Evolutionary conservation across 2,113 vertebrate genomes (phyloP).

Genomic region (Mohoua ochrocephala): DNA sequence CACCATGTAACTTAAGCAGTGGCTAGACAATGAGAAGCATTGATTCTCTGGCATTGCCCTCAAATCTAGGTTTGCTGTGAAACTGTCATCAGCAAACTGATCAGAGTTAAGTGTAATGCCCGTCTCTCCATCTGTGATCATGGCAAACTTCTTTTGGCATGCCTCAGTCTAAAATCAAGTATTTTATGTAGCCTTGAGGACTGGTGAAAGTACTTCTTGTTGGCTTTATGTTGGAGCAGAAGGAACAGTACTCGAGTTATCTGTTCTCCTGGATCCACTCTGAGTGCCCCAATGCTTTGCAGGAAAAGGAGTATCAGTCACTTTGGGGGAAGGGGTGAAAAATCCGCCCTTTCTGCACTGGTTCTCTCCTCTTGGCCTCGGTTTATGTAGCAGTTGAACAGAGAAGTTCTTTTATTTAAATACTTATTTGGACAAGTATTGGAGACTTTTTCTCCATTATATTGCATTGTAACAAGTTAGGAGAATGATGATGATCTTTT

Average conservation of each 20-base stretch:
- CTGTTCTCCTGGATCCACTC: not conserved
- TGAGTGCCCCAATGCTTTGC: not conserved
- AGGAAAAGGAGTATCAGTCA: not conserved
- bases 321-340: not conserved
- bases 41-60: not conserved
- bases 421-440: not conserved
- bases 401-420: not conserved
- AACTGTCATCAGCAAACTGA: not conserved
- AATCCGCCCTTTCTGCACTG: not conserved
- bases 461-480: not conserved
- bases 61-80: not conserved
- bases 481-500: not conserved
- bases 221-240: not conserved
- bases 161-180: not conserved
- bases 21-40: not conserved
- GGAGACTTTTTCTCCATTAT: not conserved
- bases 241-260: fast-evolving
- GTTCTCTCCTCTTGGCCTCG: not conserved
- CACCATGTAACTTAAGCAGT: not conserved
- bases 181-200: not conserved
- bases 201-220: not conserved
- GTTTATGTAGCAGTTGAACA: not conserved
- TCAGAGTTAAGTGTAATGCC: not conserved
- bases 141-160: not conserved
- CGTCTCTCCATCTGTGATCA: not conserved